Evolutionary conservation across 2,113 vertebrate genomes (phyloP), one percentile per base, ranked within the genome.

Genomic region (Sclerurus mexicanus): DNA sequence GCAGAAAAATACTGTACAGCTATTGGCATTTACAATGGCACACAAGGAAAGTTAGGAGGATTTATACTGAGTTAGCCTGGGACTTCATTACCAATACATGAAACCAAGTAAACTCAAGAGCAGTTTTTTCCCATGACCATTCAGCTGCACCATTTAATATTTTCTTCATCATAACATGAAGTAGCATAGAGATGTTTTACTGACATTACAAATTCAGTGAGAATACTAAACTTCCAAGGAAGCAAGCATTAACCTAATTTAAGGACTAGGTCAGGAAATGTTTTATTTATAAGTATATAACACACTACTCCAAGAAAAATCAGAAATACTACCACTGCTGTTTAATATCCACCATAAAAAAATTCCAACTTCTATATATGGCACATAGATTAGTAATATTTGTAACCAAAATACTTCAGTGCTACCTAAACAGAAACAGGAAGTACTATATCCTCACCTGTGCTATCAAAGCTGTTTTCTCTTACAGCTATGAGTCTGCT

Each of bases 401-500:
- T 69, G 20, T 40, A 73, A 82, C 2, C 53, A 79, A 62, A 87
- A 78, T 64, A 22, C 24, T 89, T 73, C 30, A 66, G 39, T 68
- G 21, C 40, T 63, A 62, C 30, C 44, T 67, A 68, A 67, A 37
- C 1, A 59, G 64, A 59, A 85, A 9, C 11, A 76, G 39, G 7
- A 67, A 86, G 16, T 23, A 67, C 10, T 55, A 39, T 39, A 50
- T 69, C 28, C 93, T 95, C 93, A 99, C 98, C 98, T 96, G 97
- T 68, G 66, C 95, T 98, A 59, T 98, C 98, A 78, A 97, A 90
- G 87, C 97, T 98, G 94, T 93, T 91, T 16, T 97, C 97, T 82
- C 85, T 95, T 44, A 95, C 78, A 91, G 90, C 28, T 30, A 95
- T 49, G 2, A 93, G 79, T 59, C 91, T 97, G 60, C 64, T 97